These are phyloP conservation scores for Cetoscarus ocellatus DNA, from an alignment of 2,797 vertebrate genomes.

Conservation along the genomic window DNA sequence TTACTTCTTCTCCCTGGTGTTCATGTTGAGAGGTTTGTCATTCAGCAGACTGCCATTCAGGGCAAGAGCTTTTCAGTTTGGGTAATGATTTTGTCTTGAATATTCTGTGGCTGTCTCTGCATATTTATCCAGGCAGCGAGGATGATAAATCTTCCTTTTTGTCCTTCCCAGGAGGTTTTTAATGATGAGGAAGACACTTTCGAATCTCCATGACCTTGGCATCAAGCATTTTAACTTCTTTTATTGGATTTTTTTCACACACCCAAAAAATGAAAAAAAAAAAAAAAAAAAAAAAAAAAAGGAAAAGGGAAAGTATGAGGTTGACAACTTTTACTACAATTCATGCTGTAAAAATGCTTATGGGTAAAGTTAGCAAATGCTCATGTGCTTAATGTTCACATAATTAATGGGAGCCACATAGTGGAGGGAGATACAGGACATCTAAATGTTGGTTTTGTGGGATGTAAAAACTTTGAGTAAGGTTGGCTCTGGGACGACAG, in stretches of 20 bases:
- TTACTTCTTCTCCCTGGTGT: conserved; percentile 26
- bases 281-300: too few relatives aligned
- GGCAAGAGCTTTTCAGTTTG: conserved; percentile 17
- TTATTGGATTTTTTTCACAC: background rate
- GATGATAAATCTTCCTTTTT: conserved; percentile 21
- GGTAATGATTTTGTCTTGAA: conserved; percentile 46
- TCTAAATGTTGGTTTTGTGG: too few relatives aligned
- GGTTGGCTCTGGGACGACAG: too few relatives aligned
- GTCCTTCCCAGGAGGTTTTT: conserved; percentile 39
- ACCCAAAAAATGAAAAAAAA: too few relatives aligned
- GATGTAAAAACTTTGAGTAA: too few relatives aligned
- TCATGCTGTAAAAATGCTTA: too few relatives aligned
- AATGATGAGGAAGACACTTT: conserved; percentile 44
- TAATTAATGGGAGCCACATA: too few relatives aligned
- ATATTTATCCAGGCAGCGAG: conserved; percentile 27
- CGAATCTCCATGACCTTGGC: conserved; percentile 10
- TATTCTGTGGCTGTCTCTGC: conserved; percentile 40
- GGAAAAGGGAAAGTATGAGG: too few relatives aligned
- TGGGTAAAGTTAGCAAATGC: too few relatives aligned
- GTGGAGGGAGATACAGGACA: too few relatives aligned
- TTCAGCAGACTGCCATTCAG: conserved; percentile 33
- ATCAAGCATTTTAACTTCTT: conserved; percentile 17
- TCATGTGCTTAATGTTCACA: too few relatives aligned
- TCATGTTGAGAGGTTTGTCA: conserved; percentile 46
- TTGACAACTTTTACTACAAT: too few relatives aligned